These are phyloP conservation scores for Myotis davidii DNA, from an alignment of 2,113 vertebrate species.

Conservation along the genomic window DNA sequence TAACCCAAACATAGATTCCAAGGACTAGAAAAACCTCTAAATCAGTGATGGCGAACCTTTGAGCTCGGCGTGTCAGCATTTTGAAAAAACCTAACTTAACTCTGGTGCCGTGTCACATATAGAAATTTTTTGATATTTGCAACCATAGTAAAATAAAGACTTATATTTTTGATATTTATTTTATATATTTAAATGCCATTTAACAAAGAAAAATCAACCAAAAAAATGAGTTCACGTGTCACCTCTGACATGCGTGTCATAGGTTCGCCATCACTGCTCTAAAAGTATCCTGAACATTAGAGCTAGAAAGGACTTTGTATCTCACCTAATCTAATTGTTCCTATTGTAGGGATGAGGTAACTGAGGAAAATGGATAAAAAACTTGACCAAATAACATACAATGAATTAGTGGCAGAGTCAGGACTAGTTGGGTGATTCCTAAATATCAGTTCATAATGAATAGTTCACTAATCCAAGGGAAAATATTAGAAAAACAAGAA, in stretches of 20 bases:
- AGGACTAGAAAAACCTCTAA: slow-evolving; percentile 9
- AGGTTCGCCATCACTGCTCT: neutral
- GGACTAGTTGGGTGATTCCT: neutral
- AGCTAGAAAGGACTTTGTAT: neutral
- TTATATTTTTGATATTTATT: no score
- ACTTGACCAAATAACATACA: neutral
- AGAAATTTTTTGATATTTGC: no score
- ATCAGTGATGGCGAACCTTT: no score
- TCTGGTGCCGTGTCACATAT: no score
- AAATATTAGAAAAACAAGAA: slow-evolving; percentile 37
- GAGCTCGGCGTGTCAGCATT: no score
- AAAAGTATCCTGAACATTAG: neutral
- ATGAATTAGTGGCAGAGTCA: neutral
- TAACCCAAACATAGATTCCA: slow-evolving; percentile 11
- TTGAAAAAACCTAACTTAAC: no score
- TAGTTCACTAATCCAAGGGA: neutral
- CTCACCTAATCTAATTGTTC: neutral
- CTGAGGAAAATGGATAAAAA: neutral
- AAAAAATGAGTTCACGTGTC: no score
- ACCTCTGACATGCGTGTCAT: no score
- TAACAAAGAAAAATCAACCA: no score
- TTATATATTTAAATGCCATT: no score
- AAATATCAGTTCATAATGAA: slow-evolving; percentile 33
- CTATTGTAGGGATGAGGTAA: slow-evolving; percentile 44
- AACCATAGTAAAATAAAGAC: no score